phyloP scores from a whole-genome alignment of 1,140 invertebrate species.

The Steinernema khuongi region DNA sequence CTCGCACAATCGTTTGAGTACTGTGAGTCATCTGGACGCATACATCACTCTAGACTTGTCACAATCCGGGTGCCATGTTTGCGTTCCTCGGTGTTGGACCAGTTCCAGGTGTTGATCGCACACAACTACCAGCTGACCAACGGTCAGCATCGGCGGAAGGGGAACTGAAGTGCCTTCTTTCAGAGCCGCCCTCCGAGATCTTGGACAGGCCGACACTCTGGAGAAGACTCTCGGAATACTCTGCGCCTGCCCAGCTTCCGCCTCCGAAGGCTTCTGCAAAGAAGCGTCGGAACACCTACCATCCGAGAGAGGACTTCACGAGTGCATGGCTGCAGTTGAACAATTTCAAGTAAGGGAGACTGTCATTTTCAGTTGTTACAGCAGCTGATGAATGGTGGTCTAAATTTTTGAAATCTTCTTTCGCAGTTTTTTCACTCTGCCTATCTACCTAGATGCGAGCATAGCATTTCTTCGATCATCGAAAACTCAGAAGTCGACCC shows the following conservation, averaged over 20 bases:
- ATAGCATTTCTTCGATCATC: slow-evolving; percentile 9
- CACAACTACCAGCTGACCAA: neutral
- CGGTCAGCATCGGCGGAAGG: neutral
- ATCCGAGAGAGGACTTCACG: slow-evolving; percentile 19
- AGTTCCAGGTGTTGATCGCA: neutral
- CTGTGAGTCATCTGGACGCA: too few relatives aligned
- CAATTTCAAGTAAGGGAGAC: slow-evolving; percentile 14
- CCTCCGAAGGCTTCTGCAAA: neutral
- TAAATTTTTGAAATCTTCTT: slow-evolving; percentile 16
- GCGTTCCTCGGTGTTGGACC: neutral
- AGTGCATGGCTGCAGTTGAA: slow-evolving; percentile 20
- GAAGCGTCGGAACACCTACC: slow-evolving; percentile 18
- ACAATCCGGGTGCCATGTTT: neutral
- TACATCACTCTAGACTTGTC: neutral
- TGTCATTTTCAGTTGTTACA: neutral
- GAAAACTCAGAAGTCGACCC: neutral
- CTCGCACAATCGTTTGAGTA: neutral
- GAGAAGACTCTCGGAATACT: neutral
- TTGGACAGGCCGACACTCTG: neutral
- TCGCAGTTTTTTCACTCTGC: neutral
- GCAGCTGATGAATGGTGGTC: too few relatives aligned
- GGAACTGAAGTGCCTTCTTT: neutral
- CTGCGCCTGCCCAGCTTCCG: neutral
- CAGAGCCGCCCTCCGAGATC: neutral
- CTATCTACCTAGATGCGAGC: neutral